phyloP scores from a whole-genome alignment of 2,797 vertebrate genomes.

The Enteromius unitaeniatus region DNA sequence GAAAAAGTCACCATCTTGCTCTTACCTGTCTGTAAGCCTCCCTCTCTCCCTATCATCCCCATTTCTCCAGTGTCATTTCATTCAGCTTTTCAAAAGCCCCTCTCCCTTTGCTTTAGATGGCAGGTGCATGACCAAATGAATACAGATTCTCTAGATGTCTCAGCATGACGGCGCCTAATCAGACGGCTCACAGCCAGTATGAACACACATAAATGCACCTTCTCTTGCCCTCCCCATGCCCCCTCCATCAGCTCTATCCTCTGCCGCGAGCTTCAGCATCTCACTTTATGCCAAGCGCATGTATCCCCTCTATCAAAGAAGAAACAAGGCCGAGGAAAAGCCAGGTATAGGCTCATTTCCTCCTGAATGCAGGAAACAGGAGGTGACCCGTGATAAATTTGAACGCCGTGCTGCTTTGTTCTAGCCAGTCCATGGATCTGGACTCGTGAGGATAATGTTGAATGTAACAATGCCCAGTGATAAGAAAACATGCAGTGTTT shows the following conservation, averaged over 20 bases:
- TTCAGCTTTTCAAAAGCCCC: slow-evolving; percentile 11
- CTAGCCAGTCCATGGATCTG: neutral
- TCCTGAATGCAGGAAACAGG: neutral
- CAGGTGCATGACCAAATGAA: slow-evolving; percentile 49
- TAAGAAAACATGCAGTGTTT: neutral
- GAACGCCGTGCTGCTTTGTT: neutral
- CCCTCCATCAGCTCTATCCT: slow-evolving; percentile 25
- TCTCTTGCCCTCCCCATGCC: slow-evolving; percentile 16
- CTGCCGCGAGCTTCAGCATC: neutral
- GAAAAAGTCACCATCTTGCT: neutral
- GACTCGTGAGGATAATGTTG: neutral
- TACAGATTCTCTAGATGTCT: slow-evolving; percentile 49
- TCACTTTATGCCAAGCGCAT: neutral
- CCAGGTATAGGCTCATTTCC: neutral
- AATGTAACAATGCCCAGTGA: neutral
- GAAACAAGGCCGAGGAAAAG: neutral
- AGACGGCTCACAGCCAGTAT: slow-evolving; percentile 26
- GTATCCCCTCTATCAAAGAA: neutral
- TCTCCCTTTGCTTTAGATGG: slow-evolving; percentile 32
- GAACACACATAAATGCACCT: slow-evolving; percentile 46
- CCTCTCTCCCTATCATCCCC: slow-evolving; percentile 1
- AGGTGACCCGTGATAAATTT: slow-evolving; percentile 17
- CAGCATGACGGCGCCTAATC: slow-evolving; percentile 34
- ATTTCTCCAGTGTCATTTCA: slow-evolving; percentile 35
- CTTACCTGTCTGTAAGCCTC: slow-evolving; percentile 51